Base-by-base conservation (phyloP, 2,113 vertebrate genomes). In the Rallus limicola region DNA sequence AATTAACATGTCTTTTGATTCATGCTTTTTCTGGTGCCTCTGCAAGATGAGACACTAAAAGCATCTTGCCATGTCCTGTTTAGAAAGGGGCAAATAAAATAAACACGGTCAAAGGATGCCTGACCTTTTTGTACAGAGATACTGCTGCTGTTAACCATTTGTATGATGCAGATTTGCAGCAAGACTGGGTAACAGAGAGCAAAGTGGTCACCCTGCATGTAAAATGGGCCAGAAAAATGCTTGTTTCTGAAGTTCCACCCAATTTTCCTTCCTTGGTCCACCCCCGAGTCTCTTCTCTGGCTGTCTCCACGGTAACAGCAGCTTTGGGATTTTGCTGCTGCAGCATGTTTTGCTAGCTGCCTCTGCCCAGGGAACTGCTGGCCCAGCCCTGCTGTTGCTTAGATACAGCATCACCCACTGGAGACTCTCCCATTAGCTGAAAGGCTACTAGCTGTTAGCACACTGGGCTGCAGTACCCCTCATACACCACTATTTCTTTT, bases 221-320 rank as follows among this genome's bases (percentile, higher is more conserved):
- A 91, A 97, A 97, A 96, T 44, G 92, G 62, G 42, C 38, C 44
- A 86, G 63, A 44, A 91, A 42, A 92, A 82, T 3, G 10, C 40
- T 86, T 84, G 16, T 83, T 94, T 13, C 78, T 74, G 60, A 75
- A 72, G 33, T 36, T 82, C 24, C 8, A 34, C 25, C 7, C 21
- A 40, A 34, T 94, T 91, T 79, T 92, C 59, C 71, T 67, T 33
- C 34, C 59, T 76, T 55, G 42, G 91, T 70, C 58, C 44, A 44
- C 26, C 6, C 53, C 52, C 11, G 48, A 21, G 48, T 48, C 48
- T 48, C 48, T 48, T 25, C n/a, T 31, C 64, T 83, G n/a, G 3
- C 86, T 92, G 95, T 98, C 96, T 97, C 98, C 97, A 98, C 5
- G 63, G 97, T 90, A 97, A 98, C 97, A 71, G 68, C 71, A 90